Base-by-base conservation (phyloP, 2,113 vertebrate genomes). In the Indicator maculatus region DNA sequence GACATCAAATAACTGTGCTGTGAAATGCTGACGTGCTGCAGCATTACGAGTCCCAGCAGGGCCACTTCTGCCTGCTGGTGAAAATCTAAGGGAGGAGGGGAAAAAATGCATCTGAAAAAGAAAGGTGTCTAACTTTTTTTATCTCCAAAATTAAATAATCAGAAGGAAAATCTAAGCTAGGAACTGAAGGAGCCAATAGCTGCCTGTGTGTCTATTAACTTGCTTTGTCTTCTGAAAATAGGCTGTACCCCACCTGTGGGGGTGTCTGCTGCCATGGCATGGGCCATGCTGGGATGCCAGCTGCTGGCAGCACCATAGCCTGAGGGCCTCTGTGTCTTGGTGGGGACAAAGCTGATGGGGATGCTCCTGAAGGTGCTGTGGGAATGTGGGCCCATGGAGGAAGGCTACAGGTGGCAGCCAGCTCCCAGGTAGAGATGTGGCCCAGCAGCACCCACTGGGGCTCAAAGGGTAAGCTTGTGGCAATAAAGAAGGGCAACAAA, bases 201-300 rank as follows among this genome's bases (percentile, higher is more conserved):
- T 21, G 30, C n/a, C 2, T 9, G 5, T 27, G 69, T 23, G 44
- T 44, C 41, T 31, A 3, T 33, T 26, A 17, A 8, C 23, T 14
- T 36, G 13, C 50, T n/a, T 45, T 17, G 36, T 4, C 26, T 10
- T 15, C 52, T 30, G 39, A 8, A 27, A 2, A 6, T 3, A 8
- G 0, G 10, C 33, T 4, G 21, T 58, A 2, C 31, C 23, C 45
- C 23, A 3, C 7, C 38, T 5, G 0, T 1, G 16, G 38, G 10
- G 47, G 1, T 21, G 4, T 4, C 0, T 1, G 24, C 27, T 16
- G 69, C 20, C 33, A 3, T 1, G n/a, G 17, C 31, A 11, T 8
- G 9, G 12, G 3, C 8, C 17, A 3, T 17, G 14, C 50, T 3
- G 47, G 38, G 23, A 1, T 5, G 6, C 1, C 12, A 44, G 75